Conservation (phyloP, 2,888 invertebrate genomes). For the Shargacucullia verbasci region DNA sequence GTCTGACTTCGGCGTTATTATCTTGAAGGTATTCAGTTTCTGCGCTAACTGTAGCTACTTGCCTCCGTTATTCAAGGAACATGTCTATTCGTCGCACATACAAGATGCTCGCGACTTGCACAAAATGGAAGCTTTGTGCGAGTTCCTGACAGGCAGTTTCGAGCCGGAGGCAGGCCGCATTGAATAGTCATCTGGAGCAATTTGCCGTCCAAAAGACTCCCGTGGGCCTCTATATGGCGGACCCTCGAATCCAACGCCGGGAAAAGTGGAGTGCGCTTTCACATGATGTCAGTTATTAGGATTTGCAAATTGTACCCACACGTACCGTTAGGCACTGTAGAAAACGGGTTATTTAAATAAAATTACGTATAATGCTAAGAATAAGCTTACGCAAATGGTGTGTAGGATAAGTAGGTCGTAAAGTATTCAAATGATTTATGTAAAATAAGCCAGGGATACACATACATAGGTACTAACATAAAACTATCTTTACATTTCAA, state of each 20-base stretch:
- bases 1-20: conserved; percentile 21
- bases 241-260: conserved; percentile 50
- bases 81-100: conserved; percentile 30
- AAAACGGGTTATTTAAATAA: conserved; percentile 56
- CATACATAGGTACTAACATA: no score
- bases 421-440: conserved; percentile 11
- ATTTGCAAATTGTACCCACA: conserved; percentile 56
- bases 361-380: conserved; percentile 46
- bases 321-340: conserved; percentile 49
- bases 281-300: conserved; percentile 60
- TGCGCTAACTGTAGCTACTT: not conserved
- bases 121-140: conserved; percentile 54
- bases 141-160: conserved; percentile 65
- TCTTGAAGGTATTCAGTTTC: conserved; percentile 8
- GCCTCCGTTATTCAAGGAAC: conserved; percentile 8
- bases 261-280: conserved; percentile 59
- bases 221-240: conserved; percentile 63
- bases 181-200: conserved; percentile 75
- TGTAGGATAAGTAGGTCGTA: conserved; percentile 20
- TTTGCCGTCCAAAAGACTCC: conserved; percentile 72
- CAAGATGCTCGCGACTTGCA: conserved; percentile 28
- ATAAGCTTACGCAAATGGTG: conserved; percentile 37
- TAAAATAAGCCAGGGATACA: not conserved
- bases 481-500: no score
- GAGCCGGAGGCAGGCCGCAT: conserved; percentile 63